Conservation (phyloP, 2,797 vertebrate species). For the Taeniopygia guttata region DNA sequence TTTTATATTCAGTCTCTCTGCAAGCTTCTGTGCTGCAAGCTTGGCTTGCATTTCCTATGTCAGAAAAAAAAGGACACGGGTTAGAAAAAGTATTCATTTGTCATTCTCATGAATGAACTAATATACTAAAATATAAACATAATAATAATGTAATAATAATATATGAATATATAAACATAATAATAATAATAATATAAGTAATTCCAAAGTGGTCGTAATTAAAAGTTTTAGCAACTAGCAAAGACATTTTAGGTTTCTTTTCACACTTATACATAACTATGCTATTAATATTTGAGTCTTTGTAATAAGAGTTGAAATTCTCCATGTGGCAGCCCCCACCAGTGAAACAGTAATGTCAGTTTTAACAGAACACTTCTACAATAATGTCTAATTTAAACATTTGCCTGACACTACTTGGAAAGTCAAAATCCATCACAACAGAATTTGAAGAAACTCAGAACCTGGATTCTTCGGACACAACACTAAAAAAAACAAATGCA, state of each 20-base stretch:
- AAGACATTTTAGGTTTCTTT: not conserved
- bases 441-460: not conserved
- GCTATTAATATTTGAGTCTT: not conserved
- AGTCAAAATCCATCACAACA: not conserved
- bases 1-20: conserved; percentile 83
- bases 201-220: not conserved
- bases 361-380: not conserved
- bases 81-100: not conserved
- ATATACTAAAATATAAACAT: not conserved
- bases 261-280: not conserved
- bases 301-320: not conserved
- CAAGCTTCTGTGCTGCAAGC: conserved; percentile 89
- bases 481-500: not conserved
- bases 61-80: not conserved
- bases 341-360: not conserved
- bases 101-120: not conserved
- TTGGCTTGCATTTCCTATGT: conserved; percentile 89
- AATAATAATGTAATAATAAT: not conserved
- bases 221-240: not conserved
- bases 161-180: not conserved
- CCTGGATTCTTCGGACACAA: not conserved
- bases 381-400: not conserved
- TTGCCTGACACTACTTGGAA: not conserved
- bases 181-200: not conserved
- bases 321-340: not conserved